These are phyloP conservation scores for Diachasmimorpha longicaudata DNA, from an alignment of 1,140 invertebrate species.

Conservation along the genomic window DNA sequence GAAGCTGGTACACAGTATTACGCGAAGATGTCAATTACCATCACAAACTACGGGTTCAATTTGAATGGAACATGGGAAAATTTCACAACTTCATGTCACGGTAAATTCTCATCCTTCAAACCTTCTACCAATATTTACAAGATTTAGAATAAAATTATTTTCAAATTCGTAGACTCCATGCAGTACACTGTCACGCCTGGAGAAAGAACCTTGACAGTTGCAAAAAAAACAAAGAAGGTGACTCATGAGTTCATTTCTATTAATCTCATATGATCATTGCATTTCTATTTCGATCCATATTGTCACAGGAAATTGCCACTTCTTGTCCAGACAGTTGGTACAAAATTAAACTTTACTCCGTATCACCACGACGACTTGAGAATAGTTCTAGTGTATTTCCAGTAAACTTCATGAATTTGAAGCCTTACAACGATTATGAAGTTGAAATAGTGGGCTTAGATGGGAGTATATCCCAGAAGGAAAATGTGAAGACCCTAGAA, in stretches of 20 bases:
- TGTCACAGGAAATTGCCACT: neutral
- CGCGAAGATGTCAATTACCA: neutral
- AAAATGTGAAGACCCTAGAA: neutral
- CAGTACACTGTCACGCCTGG: neutral
- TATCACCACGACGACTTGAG: neutral
- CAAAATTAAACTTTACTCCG: neutral
- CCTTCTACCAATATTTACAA: neutral
- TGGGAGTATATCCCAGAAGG: neutral
- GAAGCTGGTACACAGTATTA: neutral
- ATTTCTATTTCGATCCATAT: neutral
- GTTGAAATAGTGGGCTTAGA: neutral
- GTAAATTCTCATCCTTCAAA: constrained; percentile 10
- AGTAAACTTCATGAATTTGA: neutral
- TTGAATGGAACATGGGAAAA: neutral
- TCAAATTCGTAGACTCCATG: neutral
- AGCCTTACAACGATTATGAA: neutral
- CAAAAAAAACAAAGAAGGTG: neutral
- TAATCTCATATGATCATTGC: too few relatives aligned
- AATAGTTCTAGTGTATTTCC: neutral
- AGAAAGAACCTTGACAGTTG: constrained; percentile 16
- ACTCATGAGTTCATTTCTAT: neutral
- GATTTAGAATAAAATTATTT: neutral
- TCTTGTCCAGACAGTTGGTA: constrained; percentile 21
- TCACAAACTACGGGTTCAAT: neutral
- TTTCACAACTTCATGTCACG: constrained; percentile 20